Evolutionary conservation across 64 coral and sea anemone species (phyloP).

Genomic region (Anthopleura sola): DNA sequence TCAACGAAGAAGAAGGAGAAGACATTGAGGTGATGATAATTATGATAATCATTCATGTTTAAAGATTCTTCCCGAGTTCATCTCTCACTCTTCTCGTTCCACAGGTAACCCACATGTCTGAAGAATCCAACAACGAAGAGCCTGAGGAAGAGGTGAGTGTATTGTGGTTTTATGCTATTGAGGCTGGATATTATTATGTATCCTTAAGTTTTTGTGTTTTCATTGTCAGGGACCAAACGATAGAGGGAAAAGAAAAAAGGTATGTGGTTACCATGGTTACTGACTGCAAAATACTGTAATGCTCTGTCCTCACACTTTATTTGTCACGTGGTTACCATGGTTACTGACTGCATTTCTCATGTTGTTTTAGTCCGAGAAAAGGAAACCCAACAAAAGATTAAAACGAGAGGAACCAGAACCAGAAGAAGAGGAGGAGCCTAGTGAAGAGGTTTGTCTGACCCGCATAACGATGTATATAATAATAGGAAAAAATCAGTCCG

Average conservation of each 20-base stretch:
- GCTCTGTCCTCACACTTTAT: no score
- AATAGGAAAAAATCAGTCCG: no score
- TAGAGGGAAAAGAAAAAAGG: constrained; percentile 60
- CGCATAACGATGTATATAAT: no score
- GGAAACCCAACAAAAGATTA: constrained; percentile 11
- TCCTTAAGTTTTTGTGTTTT: not conserved
- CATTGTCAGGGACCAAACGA: not conserved
- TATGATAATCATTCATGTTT: not conserved
- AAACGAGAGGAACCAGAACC: constrained; percentile 36
- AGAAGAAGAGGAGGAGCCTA: constrained; percentile 35
- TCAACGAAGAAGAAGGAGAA: constrained; percentile 35
- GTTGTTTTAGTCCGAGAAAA: constrained; percentile 7
- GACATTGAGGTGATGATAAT: constrained; percentile 17
- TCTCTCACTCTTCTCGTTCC: not conserved
- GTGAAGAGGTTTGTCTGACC: not conserved
- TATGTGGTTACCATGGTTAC: not conserved
- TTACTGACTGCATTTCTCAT: no score
- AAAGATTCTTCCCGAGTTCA: not conserved
- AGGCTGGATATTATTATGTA: not conserved
- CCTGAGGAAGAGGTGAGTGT: not conserved
- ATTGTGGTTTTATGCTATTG: not conserved
- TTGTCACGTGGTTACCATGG: no score
- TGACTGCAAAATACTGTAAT: no score
- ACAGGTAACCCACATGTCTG: constrained; percentile 27
- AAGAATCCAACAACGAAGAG: constrained; percentile 8